Base-by-base conservation (phyloP, 2,113 vertebrate genomes). In the Calypte anna region DNA sequence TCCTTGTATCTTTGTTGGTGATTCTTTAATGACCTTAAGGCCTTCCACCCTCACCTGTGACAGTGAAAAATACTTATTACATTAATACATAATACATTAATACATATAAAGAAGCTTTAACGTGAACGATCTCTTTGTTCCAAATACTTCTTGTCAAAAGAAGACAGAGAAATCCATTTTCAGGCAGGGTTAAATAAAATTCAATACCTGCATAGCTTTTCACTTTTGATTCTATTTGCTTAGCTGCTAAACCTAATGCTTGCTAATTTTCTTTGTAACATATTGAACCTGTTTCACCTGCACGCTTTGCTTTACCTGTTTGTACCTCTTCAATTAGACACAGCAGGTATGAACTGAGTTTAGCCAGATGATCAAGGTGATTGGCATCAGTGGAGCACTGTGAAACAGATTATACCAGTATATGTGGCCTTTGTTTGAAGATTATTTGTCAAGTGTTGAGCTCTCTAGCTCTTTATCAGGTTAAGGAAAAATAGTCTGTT, bases 291-390 rank as follows among this genome's bases (percentile, higher is more conserved):
- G 40, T 90, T 82, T 77, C 30, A 48, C n/a, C 55, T 67, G 31
- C n/a, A 31, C 59, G 68, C 53, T 86, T 66, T 90, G 54, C 31
- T 94, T 66, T 80, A 53, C 73, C 90, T 70, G 20, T 92, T 95
- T 91, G 69, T 70, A 78, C 61, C 68, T 86, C 72, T 92, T 93
- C 76, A 93, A 57, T 33, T 88, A 92, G 64, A 73, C 76, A 81
- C 61, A 93, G 83, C 80, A 94, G 80, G 86, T 38, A 63, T 53
- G 57, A 81, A 86, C 33, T 50, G 64, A 88, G 53, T 95, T 90
- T 76, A 88, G 57, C 73, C 55, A 75, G 44, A 36, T 89, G 81
- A 86, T 93, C 78, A 93, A 96, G 36, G 83, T 75, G 62, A 92
- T 43, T 84, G 88, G 24, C 86, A 76, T 58, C 86, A 91, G 17